These are phyloP conservation scores for Phallusia fumigata DNA, from an alignment of 23 tunicate genomes.

Conservation along the genomic window DNA sequence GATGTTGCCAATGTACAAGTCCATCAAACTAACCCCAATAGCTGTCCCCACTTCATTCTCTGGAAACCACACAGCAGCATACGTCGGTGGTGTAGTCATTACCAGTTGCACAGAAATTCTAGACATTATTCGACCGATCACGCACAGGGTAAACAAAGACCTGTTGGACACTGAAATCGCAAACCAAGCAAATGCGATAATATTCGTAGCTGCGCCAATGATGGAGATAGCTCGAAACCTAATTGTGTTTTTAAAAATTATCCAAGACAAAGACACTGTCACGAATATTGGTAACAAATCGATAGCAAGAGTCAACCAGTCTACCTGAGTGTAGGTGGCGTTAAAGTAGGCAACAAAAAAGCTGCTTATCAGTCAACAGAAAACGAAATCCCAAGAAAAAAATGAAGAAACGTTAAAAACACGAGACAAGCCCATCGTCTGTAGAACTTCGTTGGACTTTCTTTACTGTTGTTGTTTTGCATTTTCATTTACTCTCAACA, in stretches of 20 bases:
- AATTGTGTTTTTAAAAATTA: neutral
- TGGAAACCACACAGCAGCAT: neutral
- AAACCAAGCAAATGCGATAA: neutral
- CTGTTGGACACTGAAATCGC: neutral
- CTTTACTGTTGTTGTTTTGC: neutral
- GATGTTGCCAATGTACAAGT: neutral
- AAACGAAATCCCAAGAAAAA: neutral
- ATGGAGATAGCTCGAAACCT: neutral
- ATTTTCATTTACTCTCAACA: no score
- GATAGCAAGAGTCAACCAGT: neutral
- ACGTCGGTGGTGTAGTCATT: neutral
- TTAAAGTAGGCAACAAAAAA: neutral
- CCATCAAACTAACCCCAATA: neutral
- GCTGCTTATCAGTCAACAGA: neutral
- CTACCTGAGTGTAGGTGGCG: neutral
- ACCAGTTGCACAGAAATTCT: neutral
- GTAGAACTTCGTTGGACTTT: neutral
- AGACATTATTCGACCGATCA: neutral
- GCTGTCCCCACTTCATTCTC: constrained; percentile 2
- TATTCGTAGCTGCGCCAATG: neutral
- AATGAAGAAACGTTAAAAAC: neutral
- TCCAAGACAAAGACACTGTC: neutral
- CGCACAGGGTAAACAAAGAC: neutral
- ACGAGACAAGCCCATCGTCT: neutral
- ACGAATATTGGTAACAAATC: neutral